A percentile compares a stretch with the other conserved stretches of the same genome.
Conservation (phyloP, 2,888 invertebrate species). For the Dysmachus trigonus region DNA sequence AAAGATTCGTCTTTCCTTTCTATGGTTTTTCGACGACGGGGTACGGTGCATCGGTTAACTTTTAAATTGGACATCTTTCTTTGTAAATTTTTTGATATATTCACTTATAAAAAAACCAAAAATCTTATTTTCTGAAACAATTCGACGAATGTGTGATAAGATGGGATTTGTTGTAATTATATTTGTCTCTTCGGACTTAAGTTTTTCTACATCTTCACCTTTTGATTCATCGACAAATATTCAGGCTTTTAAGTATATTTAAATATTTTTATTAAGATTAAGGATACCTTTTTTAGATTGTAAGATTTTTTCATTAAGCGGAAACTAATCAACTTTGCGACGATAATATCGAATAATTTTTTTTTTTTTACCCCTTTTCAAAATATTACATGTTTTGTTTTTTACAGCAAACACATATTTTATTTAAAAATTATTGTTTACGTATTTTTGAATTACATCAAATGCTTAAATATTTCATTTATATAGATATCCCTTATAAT, state of each 20-base stretch:
- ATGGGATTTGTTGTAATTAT: constrained; percentile 33
- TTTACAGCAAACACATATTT: no score
- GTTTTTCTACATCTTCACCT: not conserved
- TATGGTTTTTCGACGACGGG: not conserved
- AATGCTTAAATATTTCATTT: no score
- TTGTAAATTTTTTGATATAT: not conserved
- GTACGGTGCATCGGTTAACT: constrained; percentile 27
- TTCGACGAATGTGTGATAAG: constrained; percentile 28
- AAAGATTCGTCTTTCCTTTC: not conserved
- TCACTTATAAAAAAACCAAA: not conserved
- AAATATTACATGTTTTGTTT: no score
- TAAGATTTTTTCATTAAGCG: not conserved
- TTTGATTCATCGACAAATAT: not conserved
- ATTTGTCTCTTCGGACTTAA: not conserved
- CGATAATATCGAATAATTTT: not conserved
- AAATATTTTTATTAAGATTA: not conserved
- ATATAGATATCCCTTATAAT: no score
- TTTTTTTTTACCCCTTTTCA: no score
- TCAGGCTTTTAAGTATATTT: not conserved
- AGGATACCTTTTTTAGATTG: not conserved
- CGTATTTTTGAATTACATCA: no score
- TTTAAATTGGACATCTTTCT: not conserved
- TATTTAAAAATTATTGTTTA: no score
- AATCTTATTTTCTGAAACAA: not conserved
- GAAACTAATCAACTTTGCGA: not conserved